phyloP scores from a whole-genome alignment of 2,113 vertebrate genomes.

The Ascaphus truei region DNA sequence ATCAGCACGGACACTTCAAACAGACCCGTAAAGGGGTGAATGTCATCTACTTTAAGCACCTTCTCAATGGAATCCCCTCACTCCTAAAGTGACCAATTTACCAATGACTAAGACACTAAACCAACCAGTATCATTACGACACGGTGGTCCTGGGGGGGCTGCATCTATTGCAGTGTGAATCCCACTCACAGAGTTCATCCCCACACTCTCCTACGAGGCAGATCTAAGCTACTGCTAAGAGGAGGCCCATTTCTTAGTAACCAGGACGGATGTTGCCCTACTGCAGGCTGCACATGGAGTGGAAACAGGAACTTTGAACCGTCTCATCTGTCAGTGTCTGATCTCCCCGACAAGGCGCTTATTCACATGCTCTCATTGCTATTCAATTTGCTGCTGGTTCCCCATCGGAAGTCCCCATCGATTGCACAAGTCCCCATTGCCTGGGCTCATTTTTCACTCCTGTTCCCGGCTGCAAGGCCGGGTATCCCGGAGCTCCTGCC shows the following conservation, averaged over 20 bases:
- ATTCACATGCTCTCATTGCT: slow-evolving; percentile 80
- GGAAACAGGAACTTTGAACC: slow-evolving; percentile 57
- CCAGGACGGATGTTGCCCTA: too few relatives aligned
- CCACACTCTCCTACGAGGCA: too few relatives aligned
- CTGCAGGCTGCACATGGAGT: slow-evolving; percentile 41
- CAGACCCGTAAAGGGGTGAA: too few relatives aligned
- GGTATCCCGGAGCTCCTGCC: slow-evolving; percentile 48
- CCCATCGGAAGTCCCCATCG: slow-evolving; percentile 61
- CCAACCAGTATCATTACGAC: too few relatives aligned
- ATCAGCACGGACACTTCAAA: too few relatives aligned
- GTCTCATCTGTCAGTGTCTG: slow-evolving; percentile 84
- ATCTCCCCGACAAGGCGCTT: slow-evolving; percentile 77
- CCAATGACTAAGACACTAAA: too few relatives aligned
- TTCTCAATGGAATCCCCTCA: too few relatives aligned
- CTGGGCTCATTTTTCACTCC: slow-evolving; percentile 67
- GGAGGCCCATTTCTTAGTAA: too few relatives aligned
- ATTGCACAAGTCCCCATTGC: slow-evolving; percentile 50
- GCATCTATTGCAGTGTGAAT: not conserved
- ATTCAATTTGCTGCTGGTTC: slow-evolving; percentile 74
- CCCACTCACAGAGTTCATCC: too few relatives aligned
- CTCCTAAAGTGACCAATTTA: too few relatives aligned
- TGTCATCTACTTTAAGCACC: too few relatives aligned
- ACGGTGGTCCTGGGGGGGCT: not conserved
- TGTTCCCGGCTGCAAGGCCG: slow-evolving; percentile 52
- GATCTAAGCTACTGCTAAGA: too few relatives aligned